These are phyloP conservation scores for Epizoanthus rinbou DNA, from an alignment of 92 coral and sea anemone species.

Conservation along the genomic window DNA sequence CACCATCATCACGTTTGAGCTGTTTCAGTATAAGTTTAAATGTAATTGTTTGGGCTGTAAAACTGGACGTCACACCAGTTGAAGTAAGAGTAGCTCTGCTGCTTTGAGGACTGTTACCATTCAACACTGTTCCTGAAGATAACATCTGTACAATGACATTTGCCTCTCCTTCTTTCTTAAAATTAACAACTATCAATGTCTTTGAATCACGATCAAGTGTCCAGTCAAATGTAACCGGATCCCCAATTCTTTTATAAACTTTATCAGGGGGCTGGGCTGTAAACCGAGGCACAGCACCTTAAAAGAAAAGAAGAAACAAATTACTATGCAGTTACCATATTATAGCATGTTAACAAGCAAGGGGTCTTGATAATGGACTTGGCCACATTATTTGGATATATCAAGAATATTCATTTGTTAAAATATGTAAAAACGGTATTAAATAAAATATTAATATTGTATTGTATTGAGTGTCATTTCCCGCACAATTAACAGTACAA, in stretches of 20 bases:
- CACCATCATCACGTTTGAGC: constrained; percentile 3
- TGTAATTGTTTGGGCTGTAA: neutral
- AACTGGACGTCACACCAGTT: neutral
- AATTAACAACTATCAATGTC: neutral
- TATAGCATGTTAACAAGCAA: too few relatives aligned
- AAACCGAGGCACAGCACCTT: constrained; percentile 8
- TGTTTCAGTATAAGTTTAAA: neutral
- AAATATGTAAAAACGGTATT: too few relatives aligned
- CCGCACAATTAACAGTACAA: too few relatives aligned
- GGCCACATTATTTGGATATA: too few relatives aligned
- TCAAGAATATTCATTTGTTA: too few relatives aligned
- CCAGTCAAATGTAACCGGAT: neutral
- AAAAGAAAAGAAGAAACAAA: too few relatives aligned
- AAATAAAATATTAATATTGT: too few relatives aligned
- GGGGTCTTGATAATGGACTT: too few relatives aligned
- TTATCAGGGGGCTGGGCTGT: neutral
- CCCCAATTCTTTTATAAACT: neutral
- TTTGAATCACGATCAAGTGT: neutral
- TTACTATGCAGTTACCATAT: too few relatives aligned
- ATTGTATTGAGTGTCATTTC: too few relatives aligned
- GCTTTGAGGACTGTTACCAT: neutral
- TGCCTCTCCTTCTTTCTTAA: neutral
- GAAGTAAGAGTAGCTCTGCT: neutral
- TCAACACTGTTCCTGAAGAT: too few relatives aligned
- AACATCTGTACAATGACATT: neutral